Evolutionary conservation across 2,888 invertebrate species (phyloP).

Genomic region (Scaptodrosophila latifasciaeformis): DNA sequence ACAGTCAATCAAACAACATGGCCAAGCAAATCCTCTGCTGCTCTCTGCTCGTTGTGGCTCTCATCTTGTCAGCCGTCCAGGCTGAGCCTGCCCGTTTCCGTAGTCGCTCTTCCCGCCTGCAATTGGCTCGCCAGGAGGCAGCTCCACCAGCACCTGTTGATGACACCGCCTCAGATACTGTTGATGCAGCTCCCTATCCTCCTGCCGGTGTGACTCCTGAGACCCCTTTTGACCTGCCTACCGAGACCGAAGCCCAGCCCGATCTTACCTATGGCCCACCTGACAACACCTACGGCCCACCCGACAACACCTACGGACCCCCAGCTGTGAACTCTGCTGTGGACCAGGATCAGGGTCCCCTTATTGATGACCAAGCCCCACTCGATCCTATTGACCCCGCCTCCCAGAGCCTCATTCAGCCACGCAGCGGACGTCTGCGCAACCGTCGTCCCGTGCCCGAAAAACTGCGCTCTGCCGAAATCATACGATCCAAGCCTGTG

Average conservation of each 20-base stretch:
- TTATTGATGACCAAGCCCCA: too few species aligned
- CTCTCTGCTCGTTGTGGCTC: constrained; percentile 38
- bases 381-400: constrained; percentile 42
- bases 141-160: constrained; percentile 40
- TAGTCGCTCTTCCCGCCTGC: constrained; percentile 48
- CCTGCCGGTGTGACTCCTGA: constrained; percentile 66
- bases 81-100: constrained; percentile 51
- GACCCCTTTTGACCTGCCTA: constrained; percentile 63
- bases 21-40: too few species aligned
- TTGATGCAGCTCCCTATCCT: constrained; percentile 57
- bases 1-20: constrained; percentile 49
- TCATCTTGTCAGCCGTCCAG: too few species aligned
- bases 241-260: constrained; percentile 61
- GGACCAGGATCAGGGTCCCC: constrained; percentile 43
- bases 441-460: constrained; percentile 41
- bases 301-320: constrained; percentile 58
- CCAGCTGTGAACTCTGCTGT: constrained; percentile 31
- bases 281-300: constrained; percentile 47
- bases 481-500: constrained; percentile 57
- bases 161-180: constrained; percentile 33
- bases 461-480: constrained; percentile 48
- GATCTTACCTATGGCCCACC: constrained; percentile 58
- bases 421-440: constrained; percentile 46
- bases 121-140: constrained; percentile 56
- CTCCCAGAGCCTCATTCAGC: constrained; percentile 54